A percentile compares a stretch with the other conserved stretches of the same genome.
Conservation (phyloP, 23 tunicate species). For the Corella eumyota region DNA sequence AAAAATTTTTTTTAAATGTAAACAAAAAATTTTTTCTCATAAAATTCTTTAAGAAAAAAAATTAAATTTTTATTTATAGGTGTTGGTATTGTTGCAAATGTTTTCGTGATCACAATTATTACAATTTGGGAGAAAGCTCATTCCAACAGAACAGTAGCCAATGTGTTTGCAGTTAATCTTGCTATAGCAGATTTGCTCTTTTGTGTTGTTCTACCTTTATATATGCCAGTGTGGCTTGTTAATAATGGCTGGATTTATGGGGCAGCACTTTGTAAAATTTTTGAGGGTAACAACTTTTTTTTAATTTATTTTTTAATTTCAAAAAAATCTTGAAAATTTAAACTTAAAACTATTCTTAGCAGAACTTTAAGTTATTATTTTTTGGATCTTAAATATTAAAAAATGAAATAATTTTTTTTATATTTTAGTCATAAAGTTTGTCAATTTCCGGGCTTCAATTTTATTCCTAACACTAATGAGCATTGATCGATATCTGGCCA, state of each 20-base stretch:
- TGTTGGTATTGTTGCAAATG: slow-evolving; percentile 62
- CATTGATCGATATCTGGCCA: slow-evolving; percentile 70
- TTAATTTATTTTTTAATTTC: too few species aligned
- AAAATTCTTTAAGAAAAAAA: too few species aligned
- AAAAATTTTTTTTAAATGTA: too few species aligned
- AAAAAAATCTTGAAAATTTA: too few species aligned
- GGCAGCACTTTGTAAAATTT: slow-evolving; percentile 33
- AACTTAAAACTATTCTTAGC: too few species aligned
- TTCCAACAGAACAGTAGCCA: slow-evolving; percentile 60
- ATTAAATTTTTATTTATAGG: slow-evolving; percentile 44
- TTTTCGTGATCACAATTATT: slow-evolving; percentile 42
- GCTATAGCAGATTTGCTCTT: slow-evolving; percentile 84
- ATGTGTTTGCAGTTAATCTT: slow-evolving; percentile 54
- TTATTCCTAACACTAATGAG: slow-evolving; percentile 70
- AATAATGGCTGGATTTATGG: slow-evolving; percentile 27
- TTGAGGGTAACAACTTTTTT: slow-evolving; percentile 77
- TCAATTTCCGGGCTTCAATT: slow-evolving; percentile 72
- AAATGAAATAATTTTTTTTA: too few species aligned
- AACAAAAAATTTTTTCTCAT: too few species aligned
- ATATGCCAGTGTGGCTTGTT: slow-evolving; percentile 35
- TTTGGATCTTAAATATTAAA: too few species aligned
- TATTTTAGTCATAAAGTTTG: slow-evolving; percentile 51
- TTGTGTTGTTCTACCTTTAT: slow-evolving; percentile 47
- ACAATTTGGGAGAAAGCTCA: slow-evolving; percentile 46
- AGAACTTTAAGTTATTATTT: too few species aligned